These are phyloP conservation scores for Tetragonula carbonaria DNA, from an alignment of 2,888 invertebrate genomes.

Conservation along the genomic window DNA sequence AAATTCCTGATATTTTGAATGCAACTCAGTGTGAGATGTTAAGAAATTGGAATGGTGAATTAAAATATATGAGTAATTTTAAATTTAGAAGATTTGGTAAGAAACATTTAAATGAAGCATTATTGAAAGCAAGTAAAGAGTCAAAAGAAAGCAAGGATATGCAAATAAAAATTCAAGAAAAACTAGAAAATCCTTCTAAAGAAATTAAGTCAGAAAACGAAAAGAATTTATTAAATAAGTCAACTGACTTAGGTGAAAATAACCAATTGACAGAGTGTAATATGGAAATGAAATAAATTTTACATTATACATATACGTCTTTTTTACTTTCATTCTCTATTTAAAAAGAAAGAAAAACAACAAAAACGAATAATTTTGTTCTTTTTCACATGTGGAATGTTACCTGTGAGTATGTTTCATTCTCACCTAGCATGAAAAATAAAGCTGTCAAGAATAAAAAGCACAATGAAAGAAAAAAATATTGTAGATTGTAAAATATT, in stretches of 20 bases:
- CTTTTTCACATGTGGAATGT: constrained; percentile 9
- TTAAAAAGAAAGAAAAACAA: not conserved
- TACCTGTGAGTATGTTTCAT: not conserved
- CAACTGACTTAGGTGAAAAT: not conserved
- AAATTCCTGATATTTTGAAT: constrained; percentile 90
- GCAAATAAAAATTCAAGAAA: not conserved
- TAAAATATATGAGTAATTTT: constrained; percentile 88
- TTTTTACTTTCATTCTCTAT: not conserved
- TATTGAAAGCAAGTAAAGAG: constrained; percentile 77
- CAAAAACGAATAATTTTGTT: not conserved
- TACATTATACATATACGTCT: not conserved
- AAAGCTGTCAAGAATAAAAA: constrained; percentile 28
- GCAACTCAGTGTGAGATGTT: constrained; percentile 86
- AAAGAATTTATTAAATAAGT: not conserved
- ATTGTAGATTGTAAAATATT: constrained; percentile 38
- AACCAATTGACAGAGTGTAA: constrained; percentile 2
- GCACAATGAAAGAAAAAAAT: not conserved
- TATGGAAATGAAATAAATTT: constrained; percentile 64
- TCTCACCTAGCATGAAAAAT: not conserved
- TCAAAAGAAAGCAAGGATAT: constrained; percentile 18
- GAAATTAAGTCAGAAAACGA: not conserved
- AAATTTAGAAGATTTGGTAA: constrained; percentile 87
- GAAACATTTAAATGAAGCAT: constrained; percentile 76
- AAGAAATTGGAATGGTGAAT: constrained; percentile 88
- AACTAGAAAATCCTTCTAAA: not conserved